phyloP scores from a whole-genome alignment of 2,113 vertebrate species.

The Lucifuga dentata region DNA sequence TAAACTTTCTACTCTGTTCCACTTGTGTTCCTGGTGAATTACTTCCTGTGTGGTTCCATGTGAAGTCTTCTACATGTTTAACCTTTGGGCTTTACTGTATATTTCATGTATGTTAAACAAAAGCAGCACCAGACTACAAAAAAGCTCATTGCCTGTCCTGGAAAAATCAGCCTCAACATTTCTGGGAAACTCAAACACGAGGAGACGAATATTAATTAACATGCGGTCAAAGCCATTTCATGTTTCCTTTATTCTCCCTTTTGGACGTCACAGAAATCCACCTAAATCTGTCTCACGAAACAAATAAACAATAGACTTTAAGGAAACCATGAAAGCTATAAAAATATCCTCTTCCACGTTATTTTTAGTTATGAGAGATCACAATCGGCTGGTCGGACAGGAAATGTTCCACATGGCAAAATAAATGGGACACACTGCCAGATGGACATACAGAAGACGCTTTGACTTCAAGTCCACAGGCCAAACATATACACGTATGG shows the following conservation, averaged over 20 bases:
- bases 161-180: background rate
- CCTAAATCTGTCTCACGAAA: slow-evolving; percentile 17
- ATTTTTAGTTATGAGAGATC: slow-evolving; percentile 23
- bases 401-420: slow-evolving; percentile 44
- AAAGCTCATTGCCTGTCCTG: background rate
- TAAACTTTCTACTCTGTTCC: too few relatives aligned
- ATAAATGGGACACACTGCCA: slow-evolving; percentile 34
- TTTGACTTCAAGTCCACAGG: slow-evolving; percentile 16
- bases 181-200: slow-evolving; percentile 32
- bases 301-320: slow-evolving; percentile 15
- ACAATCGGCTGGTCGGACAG: slow-evolving; percentile 15
- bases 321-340: slow-evolving; percentile 12
- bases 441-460: slow-evolving; percentile 35
- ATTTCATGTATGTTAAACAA: background rate
- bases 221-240: slow-evolving; percentile 17
- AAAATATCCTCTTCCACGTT: slow-evolving; percentile 19
- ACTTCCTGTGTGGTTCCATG: too few relatives aligned
- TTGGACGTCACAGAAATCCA: background rate
- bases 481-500: slow-evolving; percentile 6
- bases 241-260: slow-evolving; percentile 11
- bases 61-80: background rate
- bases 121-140: slow-evolving; percentile 6
- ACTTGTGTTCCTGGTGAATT: too few relatives aligned
- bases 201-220: slow-evolving; percentile 38
- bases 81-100: background rate